Percentiles rank a stretch among this genome's conserved stretches.
Evolutionary conservation across 2,888 invertebrate species (phyloP).

Genomic region (Drosophila nr. perissopoda): DNA sequence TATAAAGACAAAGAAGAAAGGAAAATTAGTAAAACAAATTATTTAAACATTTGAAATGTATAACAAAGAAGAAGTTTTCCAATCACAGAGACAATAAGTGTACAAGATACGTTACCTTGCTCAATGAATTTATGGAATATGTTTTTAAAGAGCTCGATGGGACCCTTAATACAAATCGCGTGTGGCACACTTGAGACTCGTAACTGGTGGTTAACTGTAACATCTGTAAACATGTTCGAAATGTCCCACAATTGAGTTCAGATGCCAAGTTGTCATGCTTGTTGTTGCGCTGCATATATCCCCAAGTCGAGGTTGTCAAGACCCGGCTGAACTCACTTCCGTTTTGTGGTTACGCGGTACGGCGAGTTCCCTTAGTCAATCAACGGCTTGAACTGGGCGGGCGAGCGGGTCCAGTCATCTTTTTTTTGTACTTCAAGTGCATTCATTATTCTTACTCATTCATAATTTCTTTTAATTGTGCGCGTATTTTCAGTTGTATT

Average conservation of each 20-base stretch:
- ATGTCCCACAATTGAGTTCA: conserved; percentile 35
- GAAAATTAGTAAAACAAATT: not conserved
- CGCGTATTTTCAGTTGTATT: conserved; percentile 28
- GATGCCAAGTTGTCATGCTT: conserved; percentile 23
- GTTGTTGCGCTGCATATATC: not conserved
- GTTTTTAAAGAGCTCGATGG: not conserved
- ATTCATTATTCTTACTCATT: conserved; percentile 63
- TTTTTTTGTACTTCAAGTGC: conserved; percentile 52
- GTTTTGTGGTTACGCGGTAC: conserved; percentile 24
- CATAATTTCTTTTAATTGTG: conserved; percentile 74
- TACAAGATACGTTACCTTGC: not conserved
- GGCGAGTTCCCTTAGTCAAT: conserved; percentile 15
- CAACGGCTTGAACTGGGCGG: conserved; percentile 18
- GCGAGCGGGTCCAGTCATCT: conserved; percentile 48
- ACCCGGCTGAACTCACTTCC: conserved; percentile 73
- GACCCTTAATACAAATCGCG: not conserved
- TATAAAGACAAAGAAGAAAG: not conserved
- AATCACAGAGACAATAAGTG: not conserved
- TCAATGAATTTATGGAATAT: not conserved
- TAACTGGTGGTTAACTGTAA: conserved; percentile 7
- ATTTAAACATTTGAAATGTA: not conserved
- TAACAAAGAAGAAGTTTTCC: not conserved
- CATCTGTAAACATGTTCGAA: conserved; percentile 16
- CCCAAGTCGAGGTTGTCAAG: conserved; percentile 26
- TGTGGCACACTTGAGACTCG: conserved; percentile 2